Evolutionary conservation across 2,888 invertebrate species (phyloP).

Genomic region (Eristalinus aeneus): DNA sequence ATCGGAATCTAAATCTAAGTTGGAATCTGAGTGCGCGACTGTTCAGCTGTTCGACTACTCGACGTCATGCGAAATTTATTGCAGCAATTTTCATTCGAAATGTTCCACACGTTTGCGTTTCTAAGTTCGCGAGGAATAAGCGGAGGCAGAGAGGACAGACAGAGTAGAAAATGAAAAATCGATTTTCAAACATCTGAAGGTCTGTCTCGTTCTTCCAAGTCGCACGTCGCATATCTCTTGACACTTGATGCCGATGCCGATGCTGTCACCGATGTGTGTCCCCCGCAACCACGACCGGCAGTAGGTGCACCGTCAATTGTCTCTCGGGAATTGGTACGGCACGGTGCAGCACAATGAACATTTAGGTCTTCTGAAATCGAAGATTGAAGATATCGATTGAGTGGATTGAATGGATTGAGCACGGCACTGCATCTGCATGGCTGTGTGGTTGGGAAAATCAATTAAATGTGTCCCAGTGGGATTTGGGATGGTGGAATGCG

Average conservation of each 20-base stretch:
- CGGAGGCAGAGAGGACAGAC: background rate
- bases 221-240: conserved; percentile 33
- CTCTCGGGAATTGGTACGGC: conserved; percentile 54
- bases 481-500: conserved; percentile 7
- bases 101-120: background rate
- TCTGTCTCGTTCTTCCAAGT: conserved; percentile 36
- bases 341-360: conserved; percentile 54
- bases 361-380: conserved; percentile 62
- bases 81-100: conserved; percentile 49
- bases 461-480: conserved; percentile 36
- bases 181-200: conserved; percentile 68
- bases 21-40: conserved; percentile 16
- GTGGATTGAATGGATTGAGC: background rate
- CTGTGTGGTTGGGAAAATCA: conserved; percentile 28
- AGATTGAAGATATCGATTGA: conserved; percentile 46
- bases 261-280: background rate
- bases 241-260: conserved; percentile 48
- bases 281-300: background rate
- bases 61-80: conserved; percentile 60
- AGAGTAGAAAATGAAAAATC: conserved; percentile 48
- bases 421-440: background rate
- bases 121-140: too few species aligned
- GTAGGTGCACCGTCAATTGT: conserved; percentile 43
- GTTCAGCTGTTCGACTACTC: conserved; percentile 1
- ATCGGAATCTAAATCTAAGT: conserved; percentile 19